phyloP scores from a whole-genome alignment of 2,797 vertebrate species.

The Acropternis orthonyx region DNA sequence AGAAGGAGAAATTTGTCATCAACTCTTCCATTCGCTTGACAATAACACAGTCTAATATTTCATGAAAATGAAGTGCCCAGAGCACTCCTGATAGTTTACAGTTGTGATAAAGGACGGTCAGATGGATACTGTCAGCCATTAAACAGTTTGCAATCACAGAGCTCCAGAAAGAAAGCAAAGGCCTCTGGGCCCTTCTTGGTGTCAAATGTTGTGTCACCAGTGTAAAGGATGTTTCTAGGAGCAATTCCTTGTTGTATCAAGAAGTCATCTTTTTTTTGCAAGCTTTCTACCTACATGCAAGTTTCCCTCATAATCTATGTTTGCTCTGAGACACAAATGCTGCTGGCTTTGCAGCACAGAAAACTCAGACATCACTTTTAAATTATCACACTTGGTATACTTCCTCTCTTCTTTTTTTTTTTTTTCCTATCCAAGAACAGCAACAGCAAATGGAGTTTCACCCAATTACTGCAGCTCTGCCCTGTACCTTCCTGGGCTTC shows the following conservation, averaged over 20 bases:
- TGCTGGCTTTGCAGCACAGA: slow-evolving; percentile 8
- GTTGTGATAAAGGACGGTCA: slow-evolving; percentile 74
- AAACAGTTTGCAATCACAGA: slow-evolving; percentile 58
- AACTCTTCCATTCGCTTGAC: slow-evolving; percentile 83
- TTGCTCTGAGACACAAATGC: not conserved
- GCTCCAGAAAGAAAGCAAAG: slow-evolving; percentile 72
- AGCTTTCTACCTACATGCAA: slow-evolving; percentile 2
- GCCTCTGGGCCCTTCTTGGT: slow-evolving; percentile 69
- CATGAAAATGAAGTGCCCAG: slow-evolving; percentile 92
- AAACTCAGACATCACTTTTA: not conserved
- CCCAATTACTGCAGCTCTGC: not conserved
- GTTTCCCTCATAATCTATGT: not conserved
- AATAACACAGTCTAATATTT: slow-evolving; percentile 89
- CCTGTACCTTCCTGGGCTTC: not conserved
- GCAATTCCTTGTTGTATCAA: slow-evolving; percentile 35
- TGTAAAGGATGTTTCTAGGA: slow-evolving; percentile 59
- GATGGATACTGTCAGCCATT: slow-evolving; percentile 63
- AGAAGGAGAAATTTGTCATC: slow-evolving; percentile 89
- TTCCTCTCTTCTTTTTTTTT: not conserved
- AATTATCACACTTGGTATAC: not conserved
- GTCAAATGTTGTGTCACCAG: slow-evolving; percentile 69
- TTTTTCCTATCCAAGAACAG: not conserved
- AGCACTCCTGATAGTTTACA: slow-evolving; percentile 84
- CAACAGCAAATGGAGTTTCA: not conserved
- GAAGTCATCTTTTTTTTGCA: not conserved